These are phyloP conservation scores for Furnarius figulus DNA, from an alignment of 2,113 vertebrate genomes.

Conservation along the genomic window DNA sequence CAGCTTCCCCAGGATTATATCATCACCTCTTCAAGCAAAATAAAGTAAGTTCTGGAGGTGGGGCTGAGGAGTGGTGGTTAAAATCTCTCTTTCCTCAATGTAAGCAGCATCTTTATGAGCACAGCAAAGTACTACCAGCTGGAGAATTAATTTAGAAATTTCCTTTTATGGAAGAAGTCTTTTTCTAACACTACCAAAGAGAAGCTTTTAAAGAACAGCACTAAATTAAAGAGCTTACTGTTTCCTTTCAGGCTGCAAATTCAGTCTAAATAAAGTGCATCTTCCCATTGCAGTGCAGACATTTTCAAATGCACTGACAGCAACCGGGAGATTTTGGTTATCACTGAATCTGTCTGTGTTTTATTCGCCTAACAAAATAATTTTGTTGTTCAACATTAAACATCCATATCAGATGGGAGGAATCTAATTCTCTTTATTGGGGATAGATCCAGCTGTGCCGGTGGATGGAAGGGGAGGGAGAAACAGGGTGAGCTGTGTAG, in stretches of 20 bases:
- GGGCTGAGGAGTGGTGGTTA: neutral
- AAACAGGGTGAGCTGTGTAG: neutral
- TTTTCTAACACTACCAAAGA: constrained; percentile 39
- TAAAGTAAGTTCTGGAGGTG: neutral
- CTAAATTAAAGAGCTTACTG: constrained; percentile 60
- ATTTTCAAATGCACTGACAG: constrained; percentile 30
- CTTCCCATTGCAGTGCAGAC: constrained; percentile 12
- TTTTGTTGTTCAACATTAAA: constrained; percentile 42
- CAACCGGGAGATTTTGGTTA: constrained; percentile 24
- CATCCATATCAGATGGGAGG: neutral
- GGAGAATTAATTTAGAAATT: constrained; percentile 59
- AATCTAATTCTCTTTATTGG: neutral
- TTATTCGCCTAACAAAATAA: constrained; percentile 39
- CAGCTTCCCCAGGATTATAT: neutral
- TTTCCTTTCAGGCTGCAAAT: constrained; percentile 37
- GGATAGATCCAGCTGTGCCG: neutral
- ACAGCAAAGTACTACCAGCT: constrained; percentile 50
- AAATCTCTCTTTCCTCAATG: constrained; percentile 23
- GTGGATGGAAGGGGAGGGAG: neutral
- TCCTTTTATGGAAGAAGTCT: constrained; percentile 52
- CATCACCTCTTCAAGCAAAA: constrained; percentile 9
- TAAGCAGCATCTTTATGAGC: constrained; percentile 51
- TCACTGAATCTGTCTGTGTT: constrained; percentile 34
- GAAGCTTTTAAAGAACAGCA: constrained; percentile 43
- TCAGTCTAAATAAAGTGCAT: constrained; percentile 55